Percentiles rank a stretch among this genome's conserved stretches.
These are phyloP conservation scores for Bos indicus DNA, from an alignment of 2,113 vertebrate genomes.

Conservation along the genomic window DNA sequence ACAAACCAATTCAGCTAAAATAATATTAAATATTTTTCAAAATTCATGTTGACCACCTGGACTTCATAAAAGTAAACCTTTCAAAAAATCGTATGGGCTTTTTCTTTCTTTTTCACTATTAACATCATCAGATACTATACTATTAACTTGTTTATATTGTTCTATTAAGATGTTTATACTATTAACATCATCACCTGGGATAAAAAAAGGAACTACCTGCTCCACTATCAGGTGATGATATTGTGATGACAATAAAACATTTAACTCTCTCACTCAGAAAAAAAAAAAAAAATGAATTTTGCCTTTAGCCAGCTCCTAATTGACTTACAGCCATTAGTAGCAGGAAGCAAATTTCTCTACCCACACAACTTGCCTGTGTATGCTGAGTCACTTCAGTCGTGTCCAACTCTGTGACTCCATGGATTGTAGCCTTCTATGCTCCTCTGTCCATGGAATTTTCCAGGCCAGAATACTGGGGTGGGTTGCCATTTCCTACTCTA, in stretches of 20 bases:
- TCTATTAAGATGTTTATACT: background rate
- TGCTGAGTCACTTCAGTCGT: background rate
- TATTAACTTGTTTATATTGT: background rate
- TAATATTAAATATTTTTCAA: background rate
- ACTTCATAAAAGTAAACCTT: background rate
- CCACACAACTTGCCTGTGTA: background rate
- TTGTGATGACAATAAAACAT: background rate
- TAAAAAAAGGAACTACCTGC: background rate
- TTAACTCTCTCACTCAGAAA: background rate
- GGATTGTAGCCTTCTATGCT: background rate
- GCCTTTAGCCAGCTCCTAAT: background rate
- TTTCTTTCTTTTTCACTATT: background rate
- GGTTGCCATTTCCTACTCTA: background rate
- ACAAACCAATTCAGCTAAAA: background rate
- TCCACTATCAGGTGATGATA: background rate
- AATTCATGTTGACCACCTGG: background rate
- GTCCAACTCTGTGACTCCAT: background rate
- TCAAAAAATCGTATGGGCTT: background rate
- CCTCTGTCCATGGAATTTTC: background rate
- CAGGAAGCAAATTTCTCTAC: background rate
- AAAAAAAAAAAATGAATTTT: background rate
- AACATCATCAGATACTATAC: background rate
- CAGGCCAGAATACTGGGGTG: background rate
- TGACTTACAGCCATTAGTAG: background rate
- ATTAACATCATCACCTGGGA: background rate